Evolutionary conservation across 35 echinoderm and acorn worm species (phyloP), one percentile per base, ranked within the genome.

Genomic region (Ophiothrix spiculata): DNA sequence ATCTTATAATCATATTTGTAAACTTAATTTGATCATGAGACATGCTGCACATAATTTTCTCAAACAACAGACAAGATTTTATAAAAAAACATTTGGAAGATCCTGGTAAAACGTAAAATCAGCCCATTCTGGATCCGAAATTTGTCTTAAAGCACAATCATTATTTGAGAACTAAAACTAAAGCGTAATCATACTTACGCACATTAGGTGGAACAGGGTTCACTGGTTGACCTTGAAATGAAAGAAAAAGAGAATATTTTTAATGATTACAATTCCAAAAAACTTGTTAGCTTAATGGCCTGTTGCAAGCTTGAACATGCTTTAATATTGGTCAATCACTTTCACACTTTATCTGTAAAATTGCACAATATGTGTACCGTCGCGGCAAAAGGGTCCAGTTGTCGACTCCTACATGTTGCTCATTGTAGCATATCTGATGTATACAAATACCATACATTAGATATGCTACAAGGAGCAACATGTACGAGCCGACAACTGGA

Each of bases 121-220:
- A 34, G 23, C 19, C 36, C 29, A 32, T 4, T 79, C 36, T 34
- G 77, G 25, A 34, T 32, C 23, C 17, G 36, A 13, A 15, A 25
- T 32, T 12, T 32, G 31, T 73, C 73, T 76, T 46, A 56, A 36
- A 37, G 42, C 74, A 86, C 60, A 19, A 40, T 39, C 36, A 36
- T 23, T 36, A 33, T 23, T 13, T 11, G 25, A 28, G 33, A 6
- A 14, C 0, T 36, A 40, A 80, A 80, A 32, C 32, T 6, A 40
- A 0, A 28, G 39, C 11, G 34, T 80, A n/a, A 32, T 75, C 1
- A 23, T 75, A 91, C 88, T 88, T 88, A 95, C 93, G 37, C 32
- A 81, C 37, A 49, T 87, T 91, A 78, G 93, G 88, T 38, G 84
- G 40, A 10, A 91, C 31, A 0, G 84, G 80, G 38, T 76, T 83